Conservation (phyloP, 2,113 vertebrate genomes). For the Oophaga pumilio region DNA sequence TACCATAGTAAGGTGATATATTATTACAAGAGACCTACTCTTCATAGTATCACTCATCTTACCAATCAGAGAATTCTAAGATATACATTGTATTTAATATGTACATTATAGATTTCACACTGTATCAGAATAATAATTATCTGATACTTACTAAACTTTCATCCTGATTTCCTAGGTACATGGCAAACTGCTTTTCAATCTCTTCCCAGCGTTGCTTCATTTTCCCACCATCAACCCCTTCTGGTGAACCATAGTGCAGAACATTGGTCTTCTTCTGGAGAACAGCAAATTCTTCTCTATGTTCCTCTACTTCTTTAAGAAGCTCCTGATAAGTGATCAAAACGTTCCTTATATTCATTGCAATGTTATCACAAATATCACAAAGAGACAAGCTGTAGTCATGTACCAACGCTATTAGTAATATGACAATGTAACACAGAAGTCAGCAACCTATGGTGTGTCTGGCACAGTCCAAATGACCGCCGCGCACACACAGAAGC, state of each 20-base stretch:
- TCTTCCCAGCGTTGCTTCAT: neutral
- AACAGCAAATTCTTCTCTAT: conserved; percentile 48
- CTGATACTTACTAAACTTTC: neutral
- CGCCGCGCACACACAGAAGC: no score
- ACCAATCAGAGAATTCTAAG: neutral
- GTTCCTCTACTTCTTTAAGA: conserved; percentile 53
- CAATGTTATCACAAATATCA: neutral
- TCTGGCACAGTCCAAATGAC: no score
- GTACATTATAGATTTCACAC: neutral
- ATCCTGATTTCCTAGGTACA: neutral
- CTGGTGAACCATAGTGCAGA: neutral
- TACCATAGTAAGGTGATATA: no score
- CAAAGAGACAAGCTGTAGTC: neutral
- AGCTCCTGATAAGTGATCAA: conserved; percentile 27
- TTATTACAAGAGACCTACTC: no score
- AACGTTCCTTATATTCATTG: neutral
- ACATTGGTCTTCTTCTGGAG: conserved; percentile 36
- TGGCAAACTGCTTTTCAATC: conserved; percentile 46
- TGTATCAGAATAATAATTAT: neutral
- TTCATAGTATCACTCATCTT: no score
- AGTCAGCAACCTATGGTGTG: no score
- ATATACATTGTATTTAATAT: neutral
- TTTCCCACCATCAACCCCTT: conserved; percentile 16
- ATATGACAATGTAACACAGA: neutral
- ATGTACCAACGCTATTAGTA: neutral